Evolutionary conservation across 1,140 invertebrate species (phyloP).

Genomic region (Hormaphis cornu): DNA sequence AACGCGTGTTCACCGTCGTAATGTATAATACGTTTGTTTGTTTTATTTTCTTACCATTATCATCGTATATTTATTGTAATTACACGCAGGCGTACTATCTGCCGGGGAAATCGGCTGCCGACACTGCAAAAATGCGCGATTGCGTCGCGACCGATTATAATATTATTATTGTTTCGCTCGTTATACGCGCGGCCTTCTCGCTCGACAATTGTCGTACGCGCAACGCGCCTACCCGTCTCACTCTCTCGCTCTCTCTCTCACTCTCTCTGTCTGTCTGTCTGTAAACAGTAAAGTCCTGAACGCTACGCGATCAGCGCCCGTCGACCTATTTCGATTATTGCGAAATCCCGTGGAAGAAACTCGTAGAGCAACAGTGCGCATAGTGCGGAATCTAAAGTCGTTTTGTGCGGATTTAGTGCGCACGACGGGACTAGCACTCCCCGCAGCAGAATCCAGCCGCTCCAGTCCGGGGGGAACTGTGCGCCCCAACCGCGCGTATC

Average conservation of each 20-base stretch:
- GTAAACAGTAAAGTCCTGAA: neutral
- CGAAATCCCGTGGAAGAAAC: no score
- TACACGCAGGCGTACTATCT: neutral
- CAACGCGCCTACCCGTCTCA: no score
- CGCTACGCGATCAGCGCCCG: neutral
- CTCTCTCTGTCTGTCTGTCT: neutral
- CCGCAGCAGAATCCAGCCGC: no score
- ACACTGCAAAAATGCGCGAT: no score
- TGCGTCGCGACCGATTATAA: neutral
- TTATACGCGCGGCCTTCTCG: neutral
- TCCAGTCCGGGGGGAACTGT: no score
- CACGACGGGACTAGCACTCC: no score
- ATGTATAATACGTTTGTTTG: neutral
- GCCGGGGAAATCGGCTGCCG: neutral
- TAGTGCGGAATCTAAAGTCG: no score
- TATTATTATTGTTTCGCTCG: constrained; percentile 13
- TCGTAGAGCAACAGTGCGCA: no score
- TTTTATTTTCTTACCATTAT: neutral
- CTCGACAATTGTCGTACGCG: no score
- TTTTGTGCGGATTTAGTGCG: no score
- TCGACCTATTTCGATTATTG: no score
- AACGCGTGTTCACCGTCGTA: neutral
- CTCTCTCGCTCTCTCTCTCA: neutral
- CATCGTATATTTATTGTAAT: neutral
- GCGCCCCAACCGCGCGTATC: no score